A percentile compares a stretch with the other conserved stretches of the same genome.
Evolutionary conservation across 1,140 invertebrate genomes (phyloP).

Genomic region (Zelostemma sp.): DNA sequence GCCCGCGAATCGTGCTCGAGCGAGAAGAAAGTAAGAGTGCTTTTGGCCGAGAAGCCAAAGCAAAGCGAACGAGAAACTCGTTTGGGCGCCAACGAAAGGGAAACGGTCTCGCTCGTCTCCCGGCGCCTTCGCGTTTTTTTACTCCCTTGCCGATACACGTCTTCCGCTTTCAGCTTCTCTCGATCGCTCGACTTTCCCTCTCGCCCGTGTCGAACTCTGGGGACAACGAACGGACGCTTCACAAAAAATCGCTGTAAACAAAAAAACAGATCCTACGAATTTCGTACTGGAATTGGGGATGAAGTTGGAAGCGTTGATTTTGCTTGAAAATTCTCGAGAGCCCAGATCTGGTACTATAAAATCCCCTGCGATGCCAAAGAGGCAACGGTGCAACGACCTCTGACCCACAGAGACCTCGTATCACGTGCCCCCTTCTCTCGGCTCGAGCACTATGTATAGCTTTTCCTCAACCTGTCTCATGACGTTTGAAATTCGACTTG

Average conservation of each 20-base stretch:
- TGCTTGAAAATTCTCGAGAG: slow-evolving; percentile 6
- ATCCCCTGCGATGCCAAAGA: slow-evolving; percentile 28
- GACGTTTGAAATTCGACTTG: slow-evolving; percentile 43
- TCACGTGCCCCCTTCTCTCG: slow-evolving; percentile 27
- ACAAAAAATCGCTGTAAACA: neutral
- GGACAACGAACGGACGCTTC: neutral
- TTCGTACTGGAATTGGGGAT: too few species aligned
- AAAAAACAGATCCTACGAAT: too few species aligned
- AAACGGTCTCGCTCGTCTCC: slow-evolving; percentile 44
- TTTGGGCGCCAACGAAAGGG: slow-evolving; percentile 65
- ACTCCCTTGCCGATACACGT: slow-evolving; percentile 26
- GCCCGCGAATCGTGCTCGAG: slow-evolving; percentile 49
- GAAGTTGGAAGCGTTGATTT: too few species aligned
- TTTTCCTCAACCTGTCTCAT: slow-evolving; percentile 38
- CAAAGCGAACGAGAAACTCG: slow-evolving; percentile 52
- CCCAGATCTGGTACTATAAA: slow-evolving; percentile 1
- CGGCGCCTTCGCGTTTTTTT: slow-evolving; percentile 24
- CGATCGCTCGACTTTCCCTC: slow-evolving; percentile 41
- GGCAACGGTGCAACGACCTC: slow-evolving; percentile 58
- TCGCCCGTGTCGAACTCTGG: slow-evolving; percentile 8
- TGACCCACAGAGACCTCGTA: slow-evolving; percentile 61
- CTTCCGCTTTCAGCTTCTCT: slow-evolving; percentile 42
- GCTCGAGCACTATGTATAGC: slow-evolving; percentile 34
- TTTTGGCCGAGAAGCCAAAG: slow-evolving; percentile 56
- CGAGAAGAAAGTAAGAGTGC: slow-evolving; percentile 62